Base-by-base conservation (phyloP, 2,888 invertebrate species). In the Andrena trimmerana region DNA sequence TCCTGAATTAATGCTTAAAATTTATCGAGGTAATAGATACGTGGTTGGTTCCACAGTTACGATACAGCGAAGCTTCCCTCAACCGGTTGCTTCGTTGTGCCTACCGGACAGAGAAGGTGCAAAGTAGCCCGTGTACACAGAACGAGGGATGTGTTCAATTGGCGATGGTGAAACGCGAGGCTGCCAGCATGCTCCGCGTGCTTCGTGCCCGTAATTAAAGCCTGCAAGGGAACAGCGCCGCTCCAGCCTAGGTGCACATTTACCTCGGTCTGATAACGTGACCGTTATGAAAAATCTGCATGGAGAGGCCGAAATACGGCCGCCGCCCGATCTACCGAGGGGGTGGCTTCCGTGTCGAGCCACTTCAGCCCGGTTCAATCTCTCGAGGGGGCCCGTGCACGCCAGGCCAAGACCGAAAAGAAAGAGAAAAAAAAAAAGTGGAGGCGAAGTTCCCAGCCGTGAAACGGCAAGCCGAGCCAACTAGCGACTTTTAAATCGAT, bases 121-220 rank as follows among this genome's bases (percentile, higher is more conserved):
- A 42, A 54, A 59, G 42, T 16, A 48, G 16, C 8, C 33, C n/a
- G 27, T 33, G 48, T n/a, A 20, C n/a, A 29, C 10, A 27, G 24
- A 57, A 73, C 7, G n/a, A 59, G 42, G 60, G 78, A 84, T 70
- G 82, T 63, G 65, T 62, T 16, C 52, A 72, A 71, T 75, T 67
- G 59, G 57, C 31, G 48, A 33, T 68, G 59, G 67, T 48, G 72
- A 74, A 86, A 83, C 69, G 72, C 33, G 73, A 81, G 83, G 74
- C 77, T 31, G 50, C 24, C 84, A 83, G 88, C 89, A 81, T 86
- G 90, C 84, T 77, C 83, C 84, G 83, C 82, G 84, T 87, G 89
- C 88, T 89, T 88, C 90, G 86, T 89, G 90, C 78, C 82, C 82
- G 86, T 90, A 90, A 90, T 90, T 90, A 90, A 89, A 89, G 86